Evolutionary conservation across 2,888 invertebrate species (phyloP).

Genomic region (Sarcophaga carnaria): DNA sequence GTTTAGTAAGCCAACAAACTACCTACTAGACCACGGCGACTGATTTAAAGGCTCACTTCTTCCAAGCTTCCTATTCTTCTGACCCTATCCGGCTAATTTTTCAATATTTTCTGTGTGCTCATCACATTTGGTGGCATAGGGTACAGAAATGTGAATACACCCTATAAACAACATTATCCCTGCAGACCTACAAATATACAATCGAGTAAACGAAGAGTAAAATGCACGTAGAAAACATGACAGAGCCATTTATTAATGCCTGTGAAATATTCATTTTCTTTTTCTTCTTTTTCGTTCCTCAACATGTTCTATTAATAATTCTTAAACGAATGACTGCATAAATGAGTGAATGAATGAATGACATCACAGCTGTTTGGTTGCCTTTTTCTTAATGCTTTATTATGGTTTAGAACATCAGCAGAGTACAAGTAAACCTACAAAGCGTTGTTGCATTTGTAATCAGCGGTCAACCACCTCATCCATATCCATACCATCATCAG

Average conservation of each 20-base stretch:
- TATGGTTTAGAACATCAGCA: neutral
- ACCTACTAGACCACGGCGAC: too few relatives aligned
- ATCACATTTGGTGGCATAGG: neutral
- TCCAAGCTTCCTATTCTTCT: too few relatives aligned
- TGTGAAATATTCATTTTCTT: neutral
- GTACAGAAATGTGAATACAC: neutral
- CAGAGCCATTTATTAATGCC: neutral
- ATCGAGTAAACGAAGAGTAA: too few relatives aligned
- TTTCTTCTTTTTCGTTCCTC: too few relatives aligned
- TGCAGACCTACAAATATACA: too few relatives aligned
- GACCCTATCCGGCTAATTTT: too few relatives aligned
- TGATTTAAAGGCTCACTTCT: too few relatives aligned
- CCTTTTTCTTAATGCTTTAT: neutral
- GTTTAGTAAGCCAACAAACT: too few relatives aligned
- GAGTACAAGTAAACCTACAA: neutral
- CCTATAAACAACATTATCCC: too few relatives aligned
- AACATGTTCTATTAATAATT: neutral
- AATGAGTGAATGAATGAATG: neutral
- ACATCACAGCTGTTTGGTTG: neutral
- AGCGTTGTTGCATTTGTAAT: slow-evolving; percentile 33
- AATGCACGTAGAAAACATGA: too few relatives aligned
- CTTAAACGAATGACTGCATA: neutral
- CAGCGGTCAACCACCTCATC: slow-evolving; percentile 7
- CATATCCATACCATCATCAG: neutral
- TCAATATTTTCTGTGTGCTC: neutral